Percentiles rank a stretch among this genome's conserved stretches.
Conservation (phyloP, 2,113 vertebrate genomes). For the Eidolon helvum region DNA sequence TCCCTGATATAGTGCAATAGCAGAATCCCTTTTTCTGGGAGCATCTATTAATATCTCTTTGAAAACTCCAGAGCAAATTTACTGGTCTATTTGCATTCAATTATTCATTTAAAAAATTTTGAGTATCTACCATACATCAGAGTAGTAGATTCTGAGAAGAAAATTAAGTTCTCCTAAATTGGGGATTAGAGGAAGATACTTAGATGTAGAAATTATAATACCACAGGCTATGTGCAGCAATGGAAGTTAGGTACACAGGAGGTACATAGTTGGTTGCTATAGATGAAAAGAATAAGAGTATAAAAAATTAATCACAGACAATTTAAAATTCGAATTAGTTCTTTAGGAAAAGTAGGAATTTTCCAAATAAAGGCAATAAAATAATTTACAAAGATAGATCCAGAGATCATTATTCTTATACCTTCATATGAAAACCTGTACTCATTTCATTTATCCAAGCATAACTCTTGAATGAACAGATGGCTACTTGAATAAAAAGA, state of each 20-base stretch:
- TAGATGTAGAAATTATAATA: background rate
- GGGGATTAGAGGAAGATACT: background rate
- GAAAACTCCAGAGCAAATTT: background rate
- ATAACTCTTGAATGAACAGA: background rate
- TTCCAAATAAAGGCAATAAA: background rate
- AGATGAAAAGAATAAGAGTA: background rate
- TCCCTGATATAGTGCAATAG: background rate
- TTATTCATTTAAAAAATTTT: background rate
- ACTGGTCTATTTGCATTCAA: background rate
- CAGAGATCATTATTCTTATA: background rate
- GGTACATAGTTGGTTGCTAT: background rate
- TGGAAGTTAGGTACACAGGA: background rate
- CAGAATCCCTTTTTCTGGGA: background rate
- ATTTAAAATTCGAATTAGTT: background rate
- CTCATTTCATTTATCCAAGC: background rate
- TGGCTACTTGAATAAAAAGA: background rate
- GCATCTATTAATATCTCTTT: background rate
- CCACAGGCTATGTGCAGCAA: rapidly evolving
- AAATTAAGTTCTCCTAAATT: background rate
- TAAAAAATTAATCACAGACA: background rate
- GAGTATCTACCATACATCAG: background rate
- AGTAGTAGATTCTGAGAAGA: background rate
- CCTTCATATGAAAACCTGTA: background rate
- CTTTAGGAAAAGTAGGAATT: background rate
- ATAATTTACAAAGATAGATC: background rate